Percentiles rank a stretch among this genome's conserved stretches.
Evolutionary conservation across 1,140 invertebrate genomes (phyloP).

Genomic region (Seison nebaliae): DNA sequence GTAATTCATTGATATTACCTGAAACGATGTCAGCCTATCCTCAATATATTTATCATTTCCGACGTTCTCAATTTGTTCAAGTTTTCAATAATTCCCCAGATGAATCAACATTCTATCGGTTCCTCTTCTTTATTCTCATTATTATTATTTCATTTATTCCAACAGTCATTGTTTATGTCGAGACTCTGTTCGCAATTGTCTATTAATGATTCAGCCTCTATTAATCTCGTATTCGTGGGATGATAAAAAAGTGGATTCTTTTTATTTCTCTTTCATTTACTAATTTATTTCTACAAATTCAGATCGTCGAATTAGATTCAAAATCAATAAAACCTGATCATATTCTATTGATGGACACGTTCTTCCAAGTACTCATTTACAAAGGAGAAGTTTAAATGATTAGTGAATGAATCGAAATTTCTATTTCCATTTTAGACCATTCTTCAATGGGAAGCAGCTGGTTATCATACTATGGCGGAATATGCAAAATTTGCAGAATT

Average conservation of each 20-base stretch:
- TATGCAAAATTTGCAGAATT: slow-evolving; percentile 90
- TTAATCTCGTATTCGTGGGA: slow-evolving; percentile 91
- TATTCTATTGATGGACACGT: slow-evolving; percentile 95
- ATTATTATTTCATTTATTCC: not conserved
- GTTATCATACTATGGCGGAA: slow-evolving; percentile 80
- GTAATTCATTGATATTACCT: slow-evolving; percentile 53
- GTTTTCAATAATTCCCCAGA: slow-evolving; percentile 99
- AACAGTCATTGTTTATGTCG: slow-evolving; percentile 32
- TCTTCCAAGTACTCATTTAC: slow-evolving; percentile 98
- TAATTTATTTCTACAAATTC: too few relatives aligned
- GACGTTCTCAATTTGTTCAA: slow-evolving; percentile 91
- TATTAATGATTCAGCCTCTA: slow-evolving; percentile 98
- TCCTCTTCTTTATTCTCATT: slow-evolving; percentile 13
- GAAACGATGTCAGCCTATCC: slow-evolving; percentile 94
- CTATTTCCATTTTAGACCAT: too few relatives aligned
- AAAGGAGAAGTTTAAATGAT: too few relatives aligned
- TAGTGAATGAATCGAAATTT: too few relatives aligned
- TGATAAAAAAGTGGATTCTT: slow-evolving; percentile 29
- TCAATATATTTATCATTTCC: slow-evolving; percentile 96
- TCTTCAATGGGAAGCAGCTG: slow-evolving; percentile 68
- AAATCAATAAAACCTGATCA: slow-evolving; percentile 83
- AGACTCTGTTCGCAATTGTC: slow-evolving; percentile 78
- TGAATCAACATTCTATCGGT: slow-evolving; percentile 95
- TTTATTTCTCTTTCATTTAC: slow-evolving; percentile 43
- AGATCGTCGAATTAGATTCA: too few relatives aligned